These are phyloP conservation scores for Urocitellus parryii DNA, from an alignment of 2,113 vertebrate species.

Conservation along the genomic window DNA sequence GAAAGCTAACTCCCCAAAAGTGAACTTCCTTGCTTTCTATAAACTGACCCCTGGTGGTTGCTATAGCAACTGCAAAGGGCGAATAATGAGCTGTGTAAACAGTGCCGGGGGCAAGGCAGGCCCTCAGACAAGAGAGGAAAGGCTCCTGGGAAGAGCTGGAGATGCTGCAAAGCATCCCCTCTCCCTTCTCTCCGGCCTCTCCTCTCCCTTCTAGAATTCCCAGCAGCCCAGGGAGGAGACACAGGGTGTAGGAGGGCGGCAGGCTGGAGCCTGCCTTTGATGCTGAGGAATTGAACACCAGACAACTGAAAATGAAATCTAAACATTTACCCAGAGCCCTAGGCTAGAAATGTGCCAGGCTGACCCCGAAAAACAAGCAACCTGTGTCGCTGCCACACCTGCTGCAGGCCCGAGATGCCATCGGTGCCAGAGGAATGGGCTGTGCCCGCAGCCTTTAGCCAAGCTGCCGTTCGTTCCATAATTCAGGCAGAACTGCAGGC, in stretches of 20 bases:
- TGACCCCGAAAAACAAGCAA: conserved; percentile 66
- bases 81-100: conserved; percentile 80
- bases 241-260: neutral
- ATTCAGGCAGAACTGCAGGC: neutral
- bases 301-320: conserved; percentile 74
- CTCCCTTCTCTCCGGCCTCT: neutral
- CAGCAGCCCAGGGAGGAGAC: neutral
- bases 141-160: conserved; percentile 59
- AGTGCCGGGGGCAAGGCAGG: neutral
- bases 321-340: conserved; percentile 77
- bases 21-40: conserved; percentile 87
- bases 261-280: conserved; percentile 52
- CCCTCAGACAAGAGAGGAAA: neutral
- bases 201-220: neutral
- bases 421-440: neutral
- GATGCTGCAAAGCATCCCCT: conserved; percentile 53
- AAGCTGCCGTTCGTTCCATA: accelerated
- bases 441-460: accelerated
- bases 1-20: conserved; percentile 84
- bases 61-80: conserved; percentile 83
- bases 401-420: conserved; percentile 4
- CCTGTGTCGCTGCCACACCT: neutral
- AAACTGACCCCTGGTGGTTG: conserved; percentile 87
- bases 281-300: neutral
- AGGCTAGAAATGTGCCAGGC: conserved; percentile 74